Base-by-base conservation (phyloP, 2,888 invertebrate species). In the Thymelicus sylvestris region DNA sequence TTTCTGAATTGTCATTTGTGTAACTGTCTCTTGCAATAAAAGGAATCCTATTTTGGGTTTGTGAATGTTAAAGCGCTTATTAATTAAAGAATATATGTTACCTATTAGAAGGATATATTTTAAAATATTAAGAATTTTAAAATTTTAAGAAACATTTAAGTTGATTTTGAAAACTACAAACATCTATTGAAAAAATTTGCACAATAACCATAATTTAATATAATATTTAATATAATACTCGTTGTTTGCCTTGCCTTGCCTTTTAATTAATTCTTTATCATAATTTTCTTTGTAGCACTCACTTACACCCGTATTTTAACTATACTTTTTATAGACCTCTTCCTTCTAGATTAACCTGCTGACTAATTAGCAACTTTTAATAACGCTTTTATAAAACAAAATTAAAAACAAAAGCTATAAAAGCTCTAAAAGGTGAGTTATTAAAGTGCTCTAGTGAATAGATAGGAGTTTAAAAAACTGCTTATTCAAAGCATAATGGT, bases 291-390 rank as follows among this genome's bases (percentile, higher is more conserved):
- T 12, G 55, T 12, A 55, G 55, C 24, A 55, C 55, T 55, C 50
- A 44, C 50, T 15, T 50, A 55, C 24, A 12, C 52, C 24, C 12
- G 55, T 55, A 55, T 55, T 55, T 55, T 12, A 55, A 55, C 55
- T 24, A 24, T 55, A 8, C 50, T 73, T 72, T 67, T 74, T 72
- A 74, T 72, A 71, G 8, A 66, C 63, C 72, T 61, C 62, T 68
- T 69, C 31, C 65, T 64, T 59, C 57, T 69, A 69, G 52, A 73
- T 74, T 73, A 72, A 72, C 63, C 68, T 68, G 64, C 72, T 71
- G 70, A 72, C 72, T 77, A 76, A 79, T 78, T 77, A 76, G 72
- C 72, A 77, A 79, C 76, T 78, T 78, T 79, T 79, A 78, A 78
- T 78, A 78, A 76, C 73, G 73, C 75, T 67, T 71, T 70, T 44